Percentiles rank a stretch among this genome's conserved stretches.
Conservation (phyloP, 2,888 invertebrate species). For the Colletes collaris region DNA sequence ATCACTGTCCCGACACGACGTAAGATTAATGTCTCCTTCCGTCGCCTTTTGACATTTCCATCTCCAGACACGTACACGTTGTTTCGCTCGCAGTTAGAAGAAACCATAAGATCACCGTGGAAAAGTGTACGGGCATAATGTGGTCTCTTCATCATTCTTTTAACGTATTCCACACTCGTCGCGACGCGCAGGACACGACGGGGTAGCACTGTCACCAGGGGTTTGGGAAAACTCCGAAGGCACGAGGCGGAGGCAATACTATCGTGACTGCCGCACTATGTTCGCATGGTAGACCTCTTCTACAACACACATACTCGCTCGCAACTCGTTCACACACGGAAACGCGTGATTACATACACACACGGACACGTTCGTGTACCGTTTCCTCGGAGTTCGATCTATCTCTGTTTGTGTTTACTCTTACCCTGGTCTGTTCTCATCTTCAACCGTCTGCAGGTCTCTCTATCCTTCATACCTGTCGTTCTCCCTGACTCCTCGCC, state of each 20-base stretch:
- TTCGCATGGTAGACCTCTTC: conserved; percentile 62
- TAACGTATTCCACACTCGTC: conserved; percentile 74
- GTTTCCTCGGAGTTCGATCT: conserved; percentile 45
- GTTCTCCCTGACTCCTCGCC: conserved; percentile 35
- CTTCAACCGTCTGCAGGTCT: conserved; percentile 62
- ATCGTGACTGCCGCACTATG: conserved; percentile 71
- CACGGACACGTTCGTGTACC: conserved; percentile 21
- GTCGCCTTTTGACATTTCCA: conserved; percentile 26
- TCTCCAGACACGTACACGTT: background rate
- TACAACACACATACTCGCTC: conserved; percentile 39
- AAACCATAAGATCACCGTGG: conserved; percentile 44
- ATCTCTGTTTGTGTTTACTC: conserved; percentile 63
- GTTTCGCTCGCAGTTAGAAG: conserved; percentile 15
- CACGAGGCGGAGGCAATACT: conserved; percentile 73
- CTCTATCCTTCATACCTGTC: conserved; percentile 67
- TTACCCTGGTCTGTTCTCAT: conserved; percentile 59
- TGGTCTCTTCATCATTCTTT: conserved; percentile 75
- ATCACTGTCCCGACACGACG: too few species aligned
- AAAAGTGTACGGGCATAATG: conserved; percentile 62
- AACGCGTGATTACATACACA: conserved; percentile 6
- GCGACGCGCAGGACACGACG: conserved; percentile 65
- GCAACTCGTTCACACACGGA: conserved; percentile 10
- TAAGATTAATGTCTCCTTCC: conserved; percentile 39
- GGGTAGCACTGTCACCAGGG: conserved; percentile 63
- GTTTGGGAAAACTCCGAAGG: conserved; percentile 67